These are phyloP conservation scores for Nesospiza acunhae DNA, from an alignment of 2,113 vertebrate species.

Conservation along the genomic window DNA sequence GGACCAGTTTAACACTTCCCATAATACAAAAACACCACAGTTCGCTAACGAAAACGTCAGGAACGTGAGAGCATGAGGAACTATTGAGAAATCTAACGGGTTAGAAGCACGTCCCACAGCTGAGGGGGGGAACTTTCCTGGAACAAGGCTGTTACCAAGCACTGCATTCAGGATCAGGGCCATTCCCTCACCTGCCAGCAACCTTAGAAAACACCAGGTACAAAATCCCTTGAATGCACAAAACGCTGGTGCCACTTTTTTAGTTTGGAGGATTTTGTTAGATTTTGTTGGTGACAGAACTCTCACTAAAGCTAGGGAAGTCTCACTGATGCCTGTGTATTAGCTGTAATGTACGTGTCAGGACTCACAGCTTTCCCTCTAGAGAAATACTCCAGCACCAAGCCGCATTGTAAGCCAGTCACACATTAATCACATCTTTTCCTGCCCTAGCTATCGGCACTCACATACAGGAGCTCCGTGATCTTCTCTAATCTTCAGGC, in stretches of 20 bases:
- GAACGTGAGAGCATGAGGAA: not conserved
- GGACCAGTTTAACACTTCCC: conserved; percentile 22
- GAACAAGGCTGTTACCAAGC: not conserved
- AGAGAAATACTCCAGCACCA: not conserved
- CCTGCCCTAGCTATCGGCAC: not conserved
- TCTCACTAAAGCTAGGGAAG: not conserved
- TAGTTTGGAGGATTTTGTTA: not conserved
- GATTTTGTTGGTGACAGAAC: not conserved
- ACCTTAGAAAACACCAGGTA: not conserved
- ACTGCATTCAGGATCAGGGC: not conserved
- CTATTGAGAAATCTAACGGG: not conserved
- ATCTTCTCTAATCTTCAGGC: not conserved
- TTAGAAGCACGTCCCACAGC: not conserved
- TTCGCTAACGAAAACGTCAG: not conserved
- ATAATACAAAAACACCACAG: not conserved
- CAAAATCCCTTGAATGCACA: not conserved
- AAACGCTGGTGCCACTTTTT: not conserved
- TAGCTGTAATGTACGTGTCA: not conserved
- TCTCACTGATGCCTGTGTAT: not conserved
- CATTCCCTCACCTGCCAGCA: not conserved
- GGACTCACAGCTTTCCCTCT: conserved; percentile 21
- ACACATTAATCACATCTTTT: not conserved
- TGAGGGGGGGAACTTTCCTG: not conserved
- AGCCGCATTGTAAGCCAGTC: not conserved
- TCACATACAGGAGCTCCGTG: not conserved